Evolutionary conservation across 2,888 invertebrate genomes (phyloP), one percentile per base, ranked within the genome.

Genomic region (Pristionchus arcanus): DNA sequence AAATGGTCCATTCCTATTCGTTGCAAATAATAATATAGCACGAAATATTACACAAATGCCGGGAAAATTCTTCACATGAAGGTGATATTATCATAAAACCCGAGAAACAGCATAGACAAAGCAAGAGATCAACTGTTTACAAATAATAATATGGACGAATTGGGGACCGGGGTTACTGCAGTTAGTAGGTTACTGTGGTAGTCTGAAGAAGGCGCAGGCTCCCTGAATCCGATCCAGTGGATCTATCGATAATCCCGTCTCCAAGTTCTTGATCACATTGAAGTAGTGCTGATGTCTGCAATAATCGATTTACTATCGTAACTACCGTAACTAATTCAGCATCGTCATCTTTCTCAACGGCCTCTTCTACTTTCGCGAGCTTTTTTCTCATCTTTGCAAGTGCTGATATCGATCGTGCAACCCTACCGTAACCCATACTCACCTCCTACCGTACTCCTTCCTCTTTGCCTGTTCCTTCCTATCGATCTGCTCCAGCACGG

Each of bases 261-360:
- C 37, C 59, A 34, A 9, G 34, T 85, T 21, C 5, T 31, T 68
- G 59, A 85, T 37, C 55, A 31, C 59, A 19, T 85, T 85, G 84
- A 85, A 85, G 59, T 85, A 85, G 84, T 85, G 84, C 84, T 85
- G 84, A 34, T 85, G 59, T 25, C 84, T 85, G 84, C 19, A 74
- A 34, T 37, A 34, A 74, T 74, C 21, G 74, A 37, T 34, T 74
- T 37, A 37, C 21, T 37, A 74, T 37, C 16, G 74, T 74, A 74
- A 19, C 19, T 49, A 49, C 42, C 42, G 42, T 49, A 49, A 49
- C 42, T 13, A 11, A 49, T 49, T 49, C 42, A 3, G n/a, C n/a
- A n/a, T n/a, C 42, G 42, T 42, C 9, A 42, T 5, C 3, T 42
- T 42, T 42, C 9, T 42, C 4, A 42, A 42, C 42, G 9, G 42